These are phyloP conservation scores for Palythoa heliodiscus DNA, from an alignment of 92 coral and sea anemone genomes.

Conservation along the genomic window DNA sequence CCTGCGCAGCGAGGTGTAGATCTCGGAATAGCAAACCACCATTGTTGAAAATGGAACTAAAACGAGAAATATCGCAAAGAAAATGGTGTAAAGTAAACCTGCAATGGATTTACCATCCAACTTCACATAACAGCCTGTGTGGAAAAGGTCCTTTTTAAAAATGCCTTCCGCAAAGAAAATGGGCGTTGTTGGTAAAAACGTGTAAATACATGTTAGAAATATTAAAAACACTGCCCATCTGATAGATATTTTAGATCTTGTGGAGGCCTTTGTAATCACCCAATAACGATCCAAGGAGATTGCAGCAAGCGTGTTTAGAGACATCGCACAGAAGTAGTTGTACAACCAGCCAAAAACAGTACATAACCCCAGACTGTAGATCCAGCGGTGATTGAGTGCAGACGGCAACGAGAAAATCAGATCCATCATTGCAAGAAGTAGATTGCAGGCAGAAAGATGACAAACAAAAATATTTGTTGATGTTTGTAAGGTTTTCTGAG, in stretches of 20 bases:
- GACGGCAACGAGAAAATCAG: slow-evolving; percentile 80
- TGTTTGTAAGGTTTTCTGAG: slow-evolving; percentile 69
- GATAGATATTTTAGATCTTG: slow-evolving; percentile 70
- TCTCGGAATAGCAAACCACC: slow-evolving; percentile 72
- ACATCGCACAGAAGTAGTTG: slow-evolving; percentile 72
- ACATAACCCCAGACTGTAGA: slow-evolving; percentile 62
- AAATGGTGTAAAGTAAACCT: slow-evolving; percentile 62
- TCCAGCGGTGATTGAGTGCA: slow-evolving; percentile 65
- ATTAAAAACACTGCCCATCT: slow-evolving; percentile 70
- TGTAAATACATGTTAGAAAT: slow-evolving; percentile 64
- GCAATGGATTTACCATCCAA: slow-evolving; percentile 45
- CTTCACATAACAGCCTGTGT: slow-evolving; percentile 82
- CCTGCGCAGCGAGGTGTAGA: slow-evolving; percentile 65
- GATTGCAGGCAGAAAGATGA: slow-evolving; percentile 75
- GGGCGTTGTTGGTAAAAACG: slow-evolving; percentile 71
- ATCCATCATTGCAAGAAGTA: slow-evolving; percentile 74
- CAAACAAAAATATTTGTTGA: slow-evolving; percentile 81
- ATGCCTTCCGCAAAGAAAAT: slow-evolving; percentile 64
- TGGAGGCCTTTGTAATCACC: slow-evolving; percentile 83
- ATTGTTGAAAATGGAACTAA: slow-evolving; percentile 73
- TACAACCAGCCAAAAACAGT: slow-evolving; percentile 70
- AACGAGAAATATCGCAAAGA: slow-evolving; percentile 66
- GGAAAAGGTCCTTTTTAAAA: slow-evolving; percentile 73
- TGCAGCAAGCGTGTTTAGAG: slow-evolving; percentile 79
- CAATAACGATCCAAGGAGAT: slow-evolving; percentile 87